A percentile compares a stretch with the other conserved stretches of the same genome.
Conservation (phyloP, 1,140 invertebrate genomes). For the Musca domestica region DNA sequence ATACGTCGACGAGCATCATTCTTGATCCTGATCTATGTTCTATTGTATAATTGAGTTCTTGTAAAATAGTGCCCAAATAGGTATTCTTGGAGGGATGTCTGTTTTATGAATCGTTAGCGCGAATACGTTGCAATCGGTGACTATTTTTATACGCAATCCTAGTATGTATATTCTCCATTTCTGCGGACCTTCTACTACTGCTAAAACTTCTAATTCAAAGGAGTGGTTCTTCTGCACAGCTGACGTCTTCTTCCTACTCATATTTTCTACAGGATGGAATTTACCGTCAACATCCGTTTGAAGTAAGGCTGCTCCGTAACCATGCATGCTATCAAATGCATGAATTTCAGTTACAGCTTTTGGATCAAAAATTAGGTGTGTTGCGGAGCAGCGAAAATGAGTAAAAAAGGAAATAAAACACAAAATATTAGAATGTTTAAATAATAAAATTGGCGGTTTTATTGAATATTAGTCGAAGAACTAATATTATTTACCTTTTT, state of each 20-base stretch:
- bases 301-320: too few species aligned
- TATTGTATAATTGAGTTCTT: slow-evolving; percentile 27
- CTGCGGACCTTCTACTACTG: slow-evolving; percentile 27
- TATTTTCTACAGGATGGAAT: slow-evolving; percentile 23
- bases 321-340: too few species aligned
- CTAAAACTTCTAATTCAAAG: too few species aligned
- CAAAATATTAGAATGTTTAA: too few species aligned
- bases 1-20: slow-evolving; percentile 21
- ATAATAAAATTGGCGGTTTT: too few species aligned
- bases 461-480: too few species aligned
- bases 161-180: slow-evolving; percentile 29
- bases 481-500: too few species aligned
- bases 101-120: slow-evolving; percentile 25
- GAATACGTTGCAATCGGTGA: slow-evolving; percentile 31
- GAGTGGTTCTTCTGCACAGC: slow-evolving; percentile 36
- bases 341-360: too few species aligned
- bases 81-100: slow-evolving; percentile 25
- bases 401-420: too few species aligned
- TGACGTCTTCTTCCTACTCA: slow-evolving; percentile 31
- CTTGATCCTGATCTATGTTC: slow-evolving; percentile 25
- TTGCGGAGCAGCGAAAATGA: too few species aligned
- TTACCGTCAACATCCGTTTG: too few species aligned
- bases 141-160: slow-evolving; percentile 23
- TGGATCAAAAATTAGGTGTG: too few species aligned
- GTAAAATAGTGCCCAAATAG: slow-evolving; percentile 25